Percentiles rank a stretch among this genome's conserved stretches.
phyloP scores from a whole-genome alignment of 2,888 invertebrate species.

The Drosophila buzzatii region DNA sequence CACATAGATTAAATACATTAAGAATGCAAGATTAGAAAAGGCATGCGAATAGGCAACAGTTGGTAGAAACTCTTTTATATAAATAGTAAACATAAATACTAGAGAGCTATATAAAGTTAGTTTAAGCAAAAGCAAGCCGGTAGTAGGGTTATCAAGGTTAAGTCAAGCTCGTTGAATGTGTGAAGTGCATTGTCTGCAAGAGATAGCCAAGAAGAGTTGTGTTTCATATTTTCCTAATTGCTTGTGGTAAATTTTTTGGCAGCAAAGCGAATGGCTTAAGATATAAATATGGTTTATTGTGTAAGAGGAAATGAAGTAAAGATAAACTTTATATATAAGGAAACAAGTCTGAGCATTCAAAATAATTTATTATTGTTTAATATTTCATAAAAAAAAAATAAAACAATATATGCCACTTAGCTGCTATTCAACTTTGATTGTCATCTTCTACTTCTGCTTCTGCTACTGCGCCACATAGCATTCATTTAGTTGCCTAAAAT shows the following conservation, averaged over 20 bases:
- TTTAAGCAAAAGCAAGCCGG: slow-evolving; percentile 1
- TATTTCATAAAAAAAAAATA: background rate
- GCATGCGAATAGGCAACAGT: slow-evolving; percentile 37
- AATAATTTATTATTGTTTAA: background rate
- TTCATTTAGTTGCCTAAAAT: slow-evolving; percentile 23
- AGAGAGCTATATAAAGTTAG: background rate
- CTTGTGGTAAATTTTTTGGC: background rate
- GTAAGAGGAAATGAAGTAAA: background rate
- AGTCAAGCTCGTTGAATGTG: slow-evolving; percentile 7
- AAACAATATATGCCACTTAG: background rate
- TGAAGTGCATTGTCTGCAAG: background rate
- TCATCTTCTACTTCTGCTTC: background rate
- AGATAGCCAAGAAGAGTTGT: background rate
- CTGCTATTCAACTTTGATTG: background rate
- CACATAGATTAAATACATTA: slow-evolving; percentile 28
- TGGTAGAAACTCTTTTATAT: slow-evolving; percentile 13
- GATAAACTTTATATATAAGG: background rate
- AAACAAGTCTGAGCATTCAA: background rate
- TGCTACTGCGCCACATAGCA: slow-evolving; percentile 1
- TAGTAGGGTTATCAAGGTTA: slow-evolving; percentile 37
- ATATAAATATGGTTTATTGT: background rate
- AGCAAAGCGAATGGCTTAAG: background rate
- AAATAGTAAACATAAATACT: background rate
- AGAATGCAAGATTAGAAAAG: slow-evolving; percentile 39
- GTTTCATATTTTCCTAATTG: background rate